A percentile compares a stretch with the other conserved stretches of the same genome.
These are phyloP conservation scores for Diphyllodes magnificus DNA, from an alignment of 2,113 vertebrate species.

Conservation along the genomic window DNA sequence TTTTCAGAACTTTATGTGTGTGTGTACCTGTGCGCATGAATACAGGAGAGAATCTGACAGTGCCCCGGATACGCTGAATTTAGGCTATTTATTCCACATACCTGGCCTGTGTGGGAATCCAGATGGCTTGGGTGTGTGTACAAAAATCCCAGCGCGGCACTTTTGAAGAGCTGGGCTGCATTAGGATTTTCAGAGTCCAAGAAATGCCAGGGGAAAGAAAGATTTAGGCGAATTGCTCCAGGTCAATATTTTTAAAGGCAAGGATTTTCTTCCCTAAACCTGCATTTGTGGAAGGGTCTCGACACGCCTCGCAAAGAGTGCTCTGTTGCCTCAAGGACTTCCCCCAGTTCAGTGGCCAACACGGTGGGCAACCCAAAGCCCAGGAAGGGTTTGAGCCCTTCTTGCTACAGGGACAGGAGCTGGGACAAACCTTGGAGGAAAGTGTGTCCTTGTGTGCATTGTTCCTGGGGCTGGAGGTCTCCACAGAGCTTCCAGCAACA, in stretches of 20 bases:
- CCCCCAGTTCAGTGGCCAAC: background rate
- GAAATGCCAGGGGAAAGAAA: background rate
- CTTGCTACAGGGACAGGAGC: background rate
- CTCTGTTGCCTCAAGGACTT: background rate
- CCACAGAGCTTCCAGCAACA: background rate
- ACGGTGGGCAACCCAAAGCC: background rate
- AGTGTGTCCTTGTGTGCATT: rapidly evolving
- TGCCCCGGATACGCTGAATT: rapidly evolving
- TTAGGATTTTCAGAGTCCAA: background rate
- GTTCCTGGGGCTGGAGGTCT: background rate
- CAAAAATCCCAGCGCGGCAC: background rate
- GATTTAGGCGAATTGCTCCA: background rate
- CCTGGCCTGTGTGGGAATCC: background rate
- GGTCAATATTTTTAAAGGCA: background rate
- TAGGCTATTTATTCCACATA: background rate
- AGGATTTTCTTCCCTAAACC: background rate
- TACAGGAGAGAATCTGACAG: background rate
- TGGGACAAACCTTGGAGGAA: background rate
- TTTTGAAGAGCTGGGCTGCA: background rate
- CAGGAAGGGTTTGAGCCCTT: background rate
- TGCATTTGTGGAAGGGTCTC: background rate
- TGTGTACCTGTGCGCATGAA: background rate
- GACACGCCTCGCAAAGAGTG: rapidly evolving
- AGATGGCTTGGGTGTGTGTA: background rate
- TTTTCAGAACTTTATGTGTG: background rate